Base-by-base conservation (phyloP, 2,113 vertebrate genomes). In the Sarotherodon lohbergeri region DNA sequence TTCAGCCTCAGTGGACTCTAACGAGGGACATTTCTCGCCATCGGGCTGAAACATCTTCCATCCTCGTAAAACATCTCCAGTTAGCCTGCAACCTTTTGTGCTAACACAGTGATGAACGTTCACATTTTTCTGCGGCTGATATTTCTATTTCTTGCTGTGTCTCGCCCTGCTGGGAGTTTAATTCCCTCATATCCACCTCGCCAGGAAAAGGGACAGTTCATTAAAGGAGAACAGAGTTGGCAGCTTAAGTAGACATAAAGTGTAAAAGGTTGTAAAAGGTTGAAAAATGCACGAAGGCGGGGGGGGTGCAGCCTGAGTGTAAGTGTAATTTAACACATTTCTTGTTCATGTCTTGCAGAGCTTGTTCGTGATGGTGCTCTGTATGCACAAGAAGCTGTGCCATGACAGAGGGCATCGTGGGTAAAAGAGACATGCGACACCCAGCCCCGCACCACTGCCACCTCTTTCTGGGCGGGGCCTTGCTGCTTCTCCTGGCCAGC, bases 351-450 rank as follows among this genome's bases (percentile, higher is more conserved):
- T 93, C 81, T 93, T 92, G 5, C 88, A 96, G 95, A 82, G 84
- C 85, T 92, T 57, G 87, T 91, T 85, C 90, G 94, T 94, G 94
- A 96, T 95, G 95, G 83, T 94, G 94, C 89, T 89, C 78, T 91
- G 90, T 92, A 73, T 92, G 89, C 83, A 89, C 86, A 84, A 93
- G 76, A 94, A 94, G 88, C 88, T 81, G 91, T 91, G 94, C 92
- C 93, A 22, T 93, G 92, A 95, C 91, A 91, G 89, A 93, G 94
- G 95, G 91, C 94, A 94, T 84, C 94, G 90, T 90, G 94, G 94
- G 92, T 96, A 95, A 92, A 95, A 91, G 88, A 95, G 95, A 93
- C 90, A 96, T 96, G 95, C 91, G 5, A 85, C 90, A 90, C 61
- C 89, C 84, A 73, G 86, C 86, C 34, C 85, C 10, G 90, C 90